A percentile compares a stretch with the other conserved stretches of the same genome.
Evolutionary conservation across 2,797 vertebrate genomes (phyloP).

Genomic region (Phoeniculus purpureus): DNA sequence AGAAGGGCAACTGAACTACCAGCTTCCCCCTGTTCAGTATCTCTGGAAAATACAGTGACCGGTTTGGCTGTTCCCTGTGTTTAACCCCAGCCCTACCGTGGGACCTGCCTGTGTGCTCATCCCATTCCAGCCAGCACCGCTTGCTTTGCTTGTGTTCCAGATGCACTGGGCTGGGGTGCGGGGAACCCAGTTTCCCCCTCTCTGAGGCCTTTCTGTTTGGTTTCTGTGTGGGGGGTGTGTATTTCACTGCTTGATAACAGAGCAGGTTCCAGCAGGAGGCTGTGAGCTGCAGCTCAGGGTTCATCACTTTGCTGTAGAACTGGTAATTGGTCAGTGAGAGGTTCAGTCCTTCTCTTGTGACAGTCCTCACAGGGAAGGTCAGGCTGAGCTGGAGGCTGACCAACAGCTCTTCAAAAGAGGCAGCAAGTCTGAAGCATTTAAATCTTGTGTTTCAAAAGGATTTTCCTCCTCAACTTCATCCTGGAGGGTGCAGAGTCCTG

Average conservation of each 20-base stretch:
- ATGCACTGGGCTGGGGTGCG: not conserved
- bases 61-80: fast-evolving
- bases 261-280: not conserved
- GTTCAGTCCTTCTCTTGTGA: not conserved
- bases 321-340: not conserved
- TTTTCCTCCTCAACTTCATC: not conserved
- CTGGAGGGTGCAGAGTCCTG: not conserved
- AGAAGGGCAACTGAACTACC: not conserved
- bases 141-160: too few species aligned
- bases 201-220: not conserved
- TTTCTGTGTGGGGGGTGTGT: not conserved
- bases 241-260: not conserved
- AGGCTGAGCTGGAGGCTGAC: not conserved
- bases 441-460: not conserved
- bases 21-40: not conserved
- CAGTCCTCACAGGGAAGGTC: not conserved
- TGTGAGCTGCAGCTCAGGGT: not conserved
- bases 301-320: not conserved
- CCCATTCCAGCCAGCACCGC: not conserved
- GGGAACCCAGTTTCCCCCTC: not conserved
- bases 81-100: not conserved
- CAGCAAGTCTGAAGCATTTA: not conserved
- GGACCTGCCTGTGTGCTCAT: not conserved
- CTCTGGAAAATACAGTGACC: too few species aligned
- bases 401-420: not conserved